These are phyloP conservation scores for Syngnathus floridae DNA, from an alignment of 2,113 vertebrate genomes.

Conservation along the genomic window DNA sequence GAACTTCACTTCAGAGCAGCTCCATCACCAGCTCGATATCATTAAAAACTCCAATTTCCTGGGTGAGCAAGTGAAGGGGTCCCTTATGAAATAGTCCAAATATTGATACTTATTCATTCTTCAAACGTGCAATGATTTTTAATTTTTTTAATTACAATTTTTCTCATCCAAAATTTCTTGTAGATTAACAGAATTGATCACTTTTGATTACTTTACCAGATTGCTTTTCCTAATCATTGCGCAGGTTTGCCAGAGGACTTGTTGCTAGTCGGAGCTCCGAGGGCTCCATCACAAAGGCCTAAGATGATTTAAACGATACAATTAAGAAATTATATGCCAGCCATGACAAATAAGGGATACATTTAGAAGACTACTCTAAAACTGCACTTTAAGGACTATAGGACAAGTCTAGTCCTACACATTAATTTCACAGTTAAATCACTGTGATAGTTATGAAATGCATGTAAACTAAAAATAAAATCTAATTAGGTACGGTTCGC, in stretches of 20 bases:
- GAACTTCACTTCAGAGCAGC: conserved; percentile 81
- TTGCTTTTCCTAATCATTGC: not conserved
- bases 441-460: not conserved
- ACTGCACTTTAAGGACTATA: not conserved
- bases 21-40: conserved; percentile 77
- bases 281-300: not conserved
- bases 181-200: not conserved
- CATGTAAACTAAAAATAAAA: not conserved
- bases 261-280: not conserved
- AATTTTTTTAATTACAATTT: not conserved
- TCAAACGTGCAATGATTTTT: no score
- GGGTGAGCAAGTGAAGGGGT: conserved; percentile 64
- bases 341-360: not conserved
- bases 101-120: not conserved
- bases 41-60: conserved; percentile 95
- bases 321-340: no score
- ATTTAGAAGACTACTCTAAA: not conserved
- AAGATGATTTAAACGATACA: not conserved
- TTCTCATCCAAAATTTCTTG: not conserved
- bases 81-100: no score
- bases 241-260: not conserved
- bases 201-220: not conserved
- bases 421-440: not conserved
- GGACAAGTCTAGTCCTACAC: not conserved
- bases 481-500: no score